phyloP scores from a whole-genome alignment of 2,888 invertebrate genomes.

The Leucophenga montana region DNA sequence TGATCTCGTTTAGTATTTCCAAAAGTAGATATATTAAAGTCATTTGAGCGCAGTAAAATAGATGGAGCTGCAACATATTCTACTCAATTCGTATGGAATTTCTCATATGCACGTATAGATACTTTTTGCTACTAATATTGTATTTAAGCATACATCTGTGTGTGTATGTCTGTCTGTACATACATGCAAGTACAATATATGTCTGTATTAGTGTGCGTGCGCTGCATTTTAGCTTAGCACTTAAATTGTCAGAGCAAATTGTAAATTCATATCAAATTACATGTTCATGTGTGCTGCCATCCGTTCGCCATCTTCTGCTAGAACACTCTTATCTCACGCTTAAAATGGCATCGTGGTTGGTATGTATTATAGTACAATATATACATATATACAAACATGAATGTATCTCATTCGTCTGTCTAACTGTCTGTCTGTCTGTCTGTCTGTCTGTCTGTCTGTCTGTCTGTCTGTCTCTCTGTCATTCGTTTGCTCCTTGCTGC shows the following conservation, averaged over 20 bases:
- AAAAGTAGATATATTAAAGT: no score
- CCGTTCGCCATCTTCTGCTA: background rate
- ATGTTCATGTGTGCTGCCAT: conserved; percentile 25
- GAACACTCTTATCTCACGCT: conserved; percentile 1
- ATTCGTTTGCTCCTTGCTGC: conserved; percentile 3
- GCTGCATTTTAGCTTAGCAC: conserved; percentile 16
- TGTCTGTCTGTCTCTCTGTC: conserved; percentile 17
- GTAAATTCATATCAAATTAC: conserved; percentile 60
- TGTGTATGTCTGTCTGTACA: background rate
- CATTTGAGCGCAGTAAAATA: no score
- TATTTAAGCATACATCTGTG: background rate
- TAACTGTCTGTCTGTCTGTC: no score
- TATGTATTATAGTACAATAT: background rate
- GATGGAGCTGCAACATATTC: no score
- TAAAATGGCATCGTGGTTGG: background rate
- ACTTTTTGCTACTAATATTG: conserved; percentile 4
- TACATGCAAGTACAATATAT: background rate
- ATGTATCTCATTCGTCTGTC: no score
- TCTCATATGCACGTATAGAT: background rate
- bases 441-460: no score
- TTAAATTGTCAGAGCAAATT: conserved; percentile 57
- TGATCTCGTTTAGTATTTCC: no score
- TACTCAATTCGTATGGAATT: background rate
- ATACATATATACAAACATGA: no score
- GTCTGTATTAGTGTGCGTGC: background rate